Evolutionary conservation across 2,113 vertebrate species (phyloP).

Genomic region (Hypocryptadius cinnamomeus): DNA sequence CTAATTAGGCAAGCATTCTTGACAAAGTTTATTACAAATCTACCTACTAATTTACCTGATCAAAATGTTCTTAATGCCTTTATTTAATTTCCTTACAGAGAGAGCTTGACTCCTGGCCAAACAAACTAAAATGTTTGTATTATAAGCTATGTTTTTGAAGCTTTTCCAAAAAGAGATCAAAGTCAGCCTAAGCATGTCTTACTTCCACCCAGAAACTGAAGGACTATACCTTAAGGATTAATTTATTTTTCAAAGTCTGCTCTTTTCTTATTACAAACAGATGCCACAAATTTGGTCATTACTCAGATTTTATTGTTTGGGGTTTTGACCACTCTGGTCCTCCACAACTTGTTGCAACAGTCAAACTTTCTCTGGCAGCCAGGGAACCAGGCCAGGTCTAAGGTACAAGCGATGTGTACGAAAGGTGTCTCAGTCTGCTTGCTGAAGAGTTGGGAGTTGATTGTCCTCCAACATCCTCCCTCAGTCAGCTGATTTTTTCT

Average conservation of each 20-base stretch:
- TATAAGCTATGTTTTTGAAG: background rate
- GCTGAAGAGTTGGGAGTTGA: background rate
- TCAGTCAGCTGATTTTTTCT: background rate
- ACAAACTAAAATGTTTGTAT: background rate
- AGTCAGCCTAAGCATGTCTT: background rate
- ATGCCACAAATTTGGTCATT: background rate
- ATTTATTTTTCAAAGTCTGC: background rate
- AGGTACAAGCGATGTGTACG: background rate
- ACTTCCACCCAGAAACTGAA: background rate
- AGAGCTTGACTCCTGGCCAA: background rate
- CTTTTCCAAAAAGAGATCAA: background rate
- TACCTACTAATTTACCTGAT: background rate
- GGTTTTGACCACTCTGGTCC: background rate
- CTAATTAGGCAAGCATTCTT: background rate
- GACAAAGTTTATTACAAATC: background rate
- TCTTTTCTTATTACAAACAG: background rate
- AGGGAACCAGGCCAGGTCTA: background rate
- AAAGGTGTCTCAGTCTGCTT: background rate
- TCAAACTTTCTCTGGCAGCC: background rate
- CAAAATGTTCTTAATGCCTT: background rate
- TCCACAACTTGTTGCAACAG: background rate
- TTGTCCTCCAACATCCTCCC: background rate
- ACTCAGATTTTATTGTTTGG: background rate
- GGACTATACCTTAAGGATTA: background rate
- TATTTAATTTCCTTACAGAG: slow-evolving; percentile 27